Percentiles rank a stretch among this genome's conserved stretches.
Conservation (phyloP, 2,797 vertebrate species). For the Molothrus ater region DNA sequence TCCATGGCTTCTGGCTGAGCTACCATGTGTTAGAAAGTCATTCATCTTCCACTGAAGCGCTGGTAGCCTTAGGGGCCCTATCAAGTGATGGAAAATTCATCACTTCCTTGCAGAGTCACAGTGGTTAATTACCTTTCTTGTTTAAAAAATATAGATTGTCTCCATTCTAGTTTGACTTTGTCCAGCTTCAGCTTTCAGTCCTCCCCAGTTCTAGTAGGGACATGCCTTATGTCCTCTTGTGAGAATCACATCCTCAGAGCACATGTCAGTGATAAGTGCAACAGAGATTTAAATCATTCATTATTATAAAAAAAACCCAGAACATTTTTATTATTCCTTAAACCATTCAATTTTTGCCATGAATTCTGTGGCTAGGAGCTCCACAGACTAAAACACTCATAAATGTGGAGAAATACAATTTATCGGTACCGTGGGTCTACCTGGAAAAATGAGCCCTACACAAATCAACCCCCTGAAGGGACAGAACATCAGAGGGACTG, state of each 20-base stretch:
- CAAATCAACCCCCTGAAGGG: background rate
- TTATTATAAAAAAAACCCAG: background rate
- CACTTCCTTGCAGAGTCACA: background rate
- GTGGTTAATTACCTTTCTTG: background rate
- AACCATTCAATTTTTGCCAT: background rate
- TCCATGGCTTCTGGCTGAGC: background rate
- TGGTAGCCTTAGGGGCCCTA: background rate
- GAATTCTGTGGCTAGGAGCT: background rate
- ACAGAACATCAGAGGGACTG: background rate
- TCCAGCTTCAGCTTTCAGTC: background rate
- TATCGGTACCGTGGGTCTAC: background rate
- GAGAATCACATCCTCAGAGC: background rate
- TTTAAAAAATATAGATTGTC: background rate
- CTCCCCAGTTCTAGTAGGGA: background rate
- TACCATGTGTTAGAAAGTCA: background rate
- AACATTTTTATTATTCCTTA: background rate
- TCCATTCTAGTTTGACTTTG: background rate
- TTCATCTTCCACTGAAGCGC: background rate
- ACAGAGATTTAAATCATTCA: background rate
- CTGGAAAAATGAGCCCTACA: background rate
- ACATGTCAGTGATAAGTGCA: background rate
- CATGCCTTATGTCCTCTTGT: background rate
- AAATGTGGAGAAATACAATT: background rate
- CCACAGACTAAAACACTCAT: background rate
- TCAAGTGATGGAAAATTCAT: slow-evolving; percentile 16